Percentiles rank a stretch among this genome's conserved stretches.
phyloP scores from a whole-genome alignment of 2,113 vertebrate species.

The Centropristis striata region DNA sequence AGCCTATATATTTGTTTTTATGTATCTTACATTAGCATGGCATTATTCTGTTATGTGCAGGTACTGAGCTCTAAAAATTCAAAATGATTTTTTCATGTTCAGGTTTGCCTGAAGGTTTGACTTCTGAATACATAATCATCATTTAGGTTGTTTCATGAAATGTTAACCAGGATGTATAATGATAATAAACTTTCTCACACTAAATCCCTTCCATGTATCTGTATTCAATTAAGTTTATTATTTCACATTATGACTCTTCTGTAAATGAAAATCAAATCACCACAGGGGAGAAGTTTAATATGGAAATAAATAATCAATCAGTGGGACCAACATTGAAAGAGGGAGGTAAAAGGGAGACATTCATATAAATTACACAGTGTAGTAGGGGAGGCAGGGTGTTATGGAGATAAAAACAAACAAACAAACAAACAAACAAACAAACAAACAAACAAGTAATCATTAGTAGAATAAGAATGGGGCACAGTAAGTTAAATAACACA shows the following conservation, averaged over 20 bases:
- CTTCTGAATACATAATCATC: neutral
- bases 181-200: neutral
- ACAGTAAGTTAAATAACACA: too few species aligned
- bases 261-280: too few species aligned
- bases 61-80: neutral
- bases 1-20: neutral
- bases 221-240: neutral
- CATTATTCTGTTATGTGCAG: neutral
- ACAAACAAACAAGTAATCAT: too few species aligned
- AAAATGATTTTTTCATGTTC: neutral
- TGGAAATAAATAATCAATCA: too few species aligned
- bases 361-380: too few species aligned
- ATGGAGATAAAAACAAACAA: too few species aligned
- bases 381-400: too few species aligned
- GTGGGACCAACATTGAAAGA: too few species aligned
- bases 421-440: too few species aligned
- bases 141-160: neutral
- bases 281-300: too few species aligned
- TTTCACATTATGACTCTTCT: neutral
- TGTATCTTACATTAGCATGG: neutral
- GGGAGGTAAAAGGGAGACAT: too few species aligned
- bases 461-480: too few species aligned
- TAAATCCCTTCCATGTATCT: neutral
- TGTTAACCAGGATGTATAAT: neutral
- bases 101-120: neutral